A percentile compares a stretch with the other conserved stretches of the same genome.
phyloP scores from a whole-genome alignment of 2,113 vertebrate species.

The Antechinus flavipes region DNA sequence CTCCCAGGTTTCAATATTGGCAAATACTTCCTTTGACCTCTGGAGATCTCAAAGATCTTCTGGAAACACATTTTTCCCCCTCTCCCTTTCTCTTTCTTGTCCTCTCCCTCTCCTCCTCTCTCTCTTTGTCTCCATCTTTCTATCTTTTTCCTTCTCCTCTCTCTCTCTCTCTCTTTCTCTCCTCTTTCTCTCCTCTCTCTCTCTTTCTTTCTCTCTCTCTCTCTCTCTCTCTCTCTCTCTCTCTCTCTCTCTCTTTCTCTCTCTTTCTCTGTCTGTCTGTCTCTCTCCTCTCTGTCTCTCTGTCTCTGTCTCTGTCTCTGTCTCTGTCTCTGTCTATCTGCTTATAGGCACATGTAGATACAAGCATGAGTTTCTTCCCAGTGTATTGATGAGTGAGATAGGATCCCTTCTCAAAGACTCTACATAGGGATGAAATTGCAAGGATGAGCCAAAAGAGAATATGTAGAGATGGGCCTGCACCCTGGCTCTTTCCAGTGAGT shows the following conservation, averaged over 20 bases:
- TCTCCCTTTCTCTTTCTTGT: background rate
- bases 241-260: too few species aligned
- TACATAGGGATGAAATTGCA: background rate
- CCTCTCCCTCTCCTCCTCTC: background rate
- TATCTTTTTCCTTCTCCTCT: too few species aligned
- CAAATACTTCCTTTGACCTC: background rate
- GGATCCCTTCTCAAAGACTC: background rate
- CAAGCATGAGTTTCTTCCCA: background rate
- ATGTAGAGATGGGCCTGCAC: background rate
- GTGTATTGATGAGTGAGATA: background rate
- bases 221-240: background rate
- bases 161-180: too few species aligned
- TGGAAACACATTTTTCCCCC: background rate
- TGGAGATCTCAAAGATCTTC: background rate
- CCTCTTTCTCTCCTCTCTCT: too few species aligned
- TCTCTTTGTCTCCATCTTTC: background rate
- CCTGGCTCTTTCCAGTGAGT: background rate
- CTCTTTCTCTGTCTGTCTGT: too few species aligned
- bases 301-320: too few species aligned
- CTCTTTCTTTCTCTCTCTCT: too few species aligned
- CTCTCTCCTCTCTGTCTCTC: too few species aligned
- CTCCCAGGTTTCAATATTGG: background rate
- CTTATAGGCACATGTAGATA: too few species aligned
- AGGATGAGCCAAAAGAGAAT: background rate
- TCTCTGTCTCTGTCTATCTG: too few species aligned